phyloP scores from a whole-genome alignment of 2,113 vertebrate species.

The Sorex araneus region DNA sequence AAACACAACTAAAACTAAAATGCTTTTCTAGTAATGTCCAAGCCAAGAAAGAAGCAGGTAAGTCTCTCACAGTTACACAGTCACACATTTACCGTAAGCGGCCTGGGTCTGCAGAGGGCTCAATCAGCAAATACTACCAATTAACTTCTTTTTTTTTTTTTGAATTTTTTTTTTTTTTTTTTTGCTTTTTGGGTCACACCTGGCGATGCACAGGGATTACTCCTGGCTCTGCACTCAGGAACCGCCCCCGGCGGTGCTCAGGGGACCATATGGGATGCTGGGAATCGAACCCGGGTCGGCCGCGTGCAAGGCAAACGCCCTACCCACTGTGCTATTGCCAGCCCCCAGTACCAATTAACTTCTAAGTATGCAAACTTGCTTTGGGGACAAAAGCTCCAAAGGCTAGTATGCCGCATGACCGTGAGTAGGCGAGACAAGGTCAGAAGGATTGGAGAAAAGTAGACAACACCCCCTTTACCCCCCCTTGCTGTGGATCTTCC shows the following conservation, averaged over 20 bases:
- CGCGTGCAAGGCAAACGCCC: too few species aligned
- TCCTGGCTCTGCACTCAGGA: too few species aligned
- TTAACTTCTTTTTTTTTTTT: too few species aligned
- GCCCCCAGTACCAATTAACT: constrained; percentile 26
- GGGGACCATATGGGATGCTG: too few species aligned
- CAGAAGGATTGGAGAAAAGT: neutral
- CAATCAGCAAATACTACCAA: constrained; percentile 55
- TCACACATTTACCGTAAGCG: constrained; percentile 54
- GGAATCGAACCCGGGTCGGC: too few species aligned
- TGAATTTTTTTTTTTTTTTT: too few species aligned
- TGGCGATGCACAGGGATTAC: too few species aligned
- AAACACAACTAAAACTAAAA: too few species aligned
- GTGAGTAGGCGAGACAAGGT: constrained; percentile 37
- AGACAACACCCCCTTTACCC: too few species aligned
- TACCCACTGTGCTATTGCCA: too few species aligned
- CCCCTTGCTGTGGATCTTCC: neutral
- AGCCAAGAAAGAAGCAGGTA: constrained; percentile 37
- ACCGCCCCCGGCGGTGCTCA: too few species aligned
- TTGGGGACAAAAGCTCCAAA: constrained; percentile 60
- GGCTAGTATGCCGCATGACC: neutral
- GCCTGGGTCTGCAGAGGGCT: constrained; percentile 24
- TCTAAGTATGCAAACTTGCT: constrained; percentile 54
- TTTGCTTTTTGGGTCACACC: too few species aligned
- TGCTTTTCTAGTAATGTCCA: constrained; percentile 51
- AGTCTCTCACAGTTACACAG: neutral